phyloP scores from a whole-genome alignment of 2,888 invertebrate species.

The Pheosia gnoma region DNA sequence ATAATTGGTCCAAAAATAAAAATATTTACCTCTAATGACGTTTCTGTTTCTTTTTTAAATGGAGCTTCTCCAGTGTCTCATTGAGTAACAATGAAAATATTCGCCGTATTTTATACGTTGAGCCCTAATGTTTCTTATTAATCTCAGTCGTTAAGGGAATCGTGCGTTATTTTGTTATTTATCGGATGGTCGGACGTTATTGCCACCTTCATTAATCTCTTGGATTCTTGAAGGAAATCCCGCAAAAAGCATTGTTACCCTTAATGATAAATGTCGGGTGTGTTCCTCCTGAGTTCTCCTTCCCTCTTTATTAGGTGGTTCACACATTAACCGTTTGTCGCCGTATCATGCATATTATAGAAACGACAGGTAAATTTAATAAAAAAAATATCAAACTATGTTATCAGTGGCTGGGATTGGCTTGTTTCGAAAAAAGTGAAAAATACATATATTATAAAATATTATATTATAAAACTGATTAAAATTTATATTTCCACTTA shows the following conservation, averaged over 20 bases:
- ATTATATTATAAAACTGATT: too few species aligned
- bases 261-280: constrained; percentile 75
- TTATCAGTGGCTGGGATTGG: too few species aligned
- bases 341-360: background rate
- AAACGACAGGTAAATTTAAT: background rate
- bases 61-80: constrained; percentile 21
- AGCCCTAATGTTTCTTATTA: constrained; percentile 66
- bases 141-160: constrained; percentile 65
- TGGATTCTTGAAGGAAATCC: constrained; percentile 78
- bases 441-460: too few species aligned
- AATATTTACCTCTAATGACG: background rate
- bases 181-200: constrained; percentile 74
- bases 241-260: constrained; percentile 78
- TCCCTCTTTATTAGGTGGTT: constrained; percentile 35
- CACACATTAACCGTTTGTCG: constrained; percentile 19
- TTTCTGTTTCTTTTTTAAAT: too few species aligned
- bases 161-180: constrained; percentile 79
- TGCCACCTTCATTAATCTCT: constrained; percentile 79
- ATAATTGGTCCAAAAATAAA: background rate
- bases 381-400: too few species aligned
- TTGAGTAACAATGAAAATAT: constrained; percentile 35
- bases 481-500: too few species aligned
- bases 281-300: constrained; percentile 32
- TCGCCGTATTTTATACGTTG: constrained; percentile 41
- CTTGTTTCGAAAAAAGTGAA: too few species aligned